Conservation (phyloP, 2,888 invertebrate species). For the Amiota mariae region DNA sequence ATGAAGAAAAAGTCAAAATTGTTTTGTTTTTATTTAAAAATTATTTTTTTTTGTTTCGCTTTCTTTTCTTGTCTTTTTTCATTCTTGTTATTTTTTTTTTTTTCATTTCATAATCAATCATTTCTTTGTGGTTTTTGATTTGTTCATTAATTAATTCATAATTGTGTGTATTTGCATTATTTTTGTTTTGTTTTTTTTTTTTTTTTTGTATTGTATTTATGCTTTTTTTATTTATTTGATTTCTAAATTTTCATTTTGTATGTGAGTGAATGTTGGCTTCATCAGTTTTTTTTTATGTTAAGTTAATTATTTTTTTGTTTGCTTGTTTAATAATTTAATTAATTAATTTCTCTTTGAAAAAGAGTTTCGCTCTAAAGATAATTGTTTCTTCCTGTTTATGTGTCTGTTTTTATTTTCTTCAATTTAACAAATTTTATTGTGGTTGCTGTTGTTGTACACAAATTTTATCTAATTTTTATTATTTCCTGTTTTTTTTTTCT, state of each 20-base stretch:
- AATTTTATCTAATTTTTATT: constrained; percentile 46
- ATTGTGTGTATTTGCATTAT: not conserved
- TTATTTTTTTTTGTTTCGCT: constrained; percentile 12
- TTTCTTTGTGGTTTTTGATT: constrained; percentile 20
- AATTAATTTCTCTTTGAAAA: not conserved
- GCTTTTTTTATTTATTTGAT: not conserved
- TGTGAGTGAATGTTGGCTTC: not conserved
- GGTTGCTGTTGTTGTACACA: constrained; percentile 6
- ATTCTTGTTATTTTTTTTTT: constrained; percentile 15
- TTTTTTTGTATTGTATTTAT: not conserved
- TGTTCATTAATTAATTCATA: not conserved
- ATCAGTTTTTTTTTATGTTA: not conserved
- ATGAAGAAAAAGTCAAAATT: constrained; percentile 19
- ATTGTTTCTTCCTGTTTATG: not conserved
- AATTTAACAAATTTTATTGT: not conserved
- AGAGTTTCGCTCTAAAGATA: not conserved
- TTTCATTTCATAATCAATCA: not conserved
- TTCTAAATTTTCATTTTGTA: not conserved
- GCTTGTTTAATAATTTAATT: constrained; percentile 20
- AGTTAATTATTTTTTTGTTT: constrained; percentile 16
- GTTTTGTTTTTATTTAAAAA: not conserved
- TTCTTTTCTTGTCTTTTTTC: constrained; percentile 17
- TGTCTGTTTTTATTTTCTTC: constrained; percentile 4
- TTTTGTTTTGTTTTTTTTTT: not conserved
- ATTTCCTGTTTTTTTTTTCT: constrained; percentile 23